phyloP scores from a whole-genome alignment of 2,888 invertebrate genomes.

The Polyommatus icarus region DNA sequence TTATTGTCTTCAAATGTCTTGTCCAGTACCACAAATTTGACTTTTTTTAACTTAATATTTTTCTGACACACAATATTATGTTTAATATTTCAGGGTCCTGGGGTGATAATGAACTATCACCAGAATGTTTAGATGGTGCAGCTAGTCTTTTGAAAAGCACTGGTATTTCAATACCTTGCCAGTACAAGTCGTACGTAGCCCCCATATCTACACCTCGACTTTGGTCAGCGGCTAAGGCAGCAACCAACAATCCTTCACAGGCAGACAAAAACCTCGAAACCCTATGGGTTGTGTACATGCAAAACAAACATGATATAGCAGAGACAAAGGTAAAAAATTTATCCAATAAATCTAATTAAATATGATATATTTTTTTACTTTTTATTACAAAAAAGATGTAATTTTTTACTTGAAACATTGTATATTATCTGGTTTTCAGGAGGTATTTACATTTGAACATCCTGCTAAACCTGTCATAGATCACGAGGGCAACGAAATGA shows the following conservation, averaged over 20 bases:
- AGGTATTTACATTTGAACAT: constrained; percentile 93
- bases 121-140: constrained; percentile 98
- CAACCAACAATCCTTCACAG: constrained; percentile 49
- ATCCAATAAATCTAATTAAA: too few species aligned
- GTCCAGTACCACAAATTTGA: too few species aligned
- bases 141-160: constrained; percentile 90
- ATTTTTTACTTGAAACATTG: constrained; percentile 3
- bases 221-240: constrained; percentile 85
- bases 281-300: constrained; percentile 95
- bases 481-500: constrained; percentile 83
- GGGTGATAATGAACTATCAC: constrained; percentile 99
- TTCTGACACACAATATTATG: neutral
- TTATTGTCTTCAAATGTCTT: neutral
- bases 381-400: neutral
- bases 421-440: constrained; percentile 55
- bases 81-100: constrained; percentile 84
- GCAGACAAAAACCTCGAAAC: constrained; percentile 83
- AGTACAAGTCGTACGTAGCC: constrained; percentile 93
- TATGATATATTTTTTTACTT: neutral
- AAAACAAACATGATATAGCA: constrained; percentile 90
- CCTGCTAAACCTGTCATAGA: constrained; percentile 87
- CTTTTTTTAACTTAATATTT: neutral
- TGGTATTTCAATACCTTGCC: constrained; percentile 93
- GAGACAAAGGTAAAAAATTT: constrained; percentile 71
- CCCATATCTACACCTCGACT: constrained; percentile 96